Evolutionary conservation across 2,888 invertebrate genomes (phyloP).

Genomic region (Tinea pellionella): DNA sequence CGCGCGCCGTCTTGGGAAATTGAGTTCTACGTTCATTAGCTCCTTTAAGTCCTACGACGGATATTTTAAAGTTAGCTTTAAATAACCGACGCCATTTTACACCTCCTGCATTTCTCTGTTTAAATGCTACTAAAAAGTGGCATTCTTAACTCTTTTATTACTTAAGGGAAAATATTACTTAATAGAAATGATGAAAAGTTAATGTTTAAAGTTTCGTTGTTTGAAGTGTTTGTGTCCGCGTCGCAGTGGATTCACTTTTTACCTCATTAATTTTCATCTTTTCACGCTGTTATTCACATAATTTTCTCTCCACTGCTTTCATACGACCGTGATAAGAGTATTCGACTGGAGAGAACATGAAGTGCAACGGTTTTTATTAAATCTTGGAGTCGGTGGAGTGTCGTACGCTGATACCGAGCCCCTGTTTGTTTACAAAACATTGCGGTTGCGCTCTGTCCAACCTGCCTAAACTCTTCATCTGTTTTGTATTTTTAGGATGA

Average conservation of each 20-base stretch:
- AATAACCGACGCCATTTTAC: not conserved
- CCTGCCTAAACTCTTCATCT: not conserved
- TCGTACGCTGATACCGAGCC: slow-evolving; percentile 56
- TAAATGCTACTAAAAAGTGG: not conserved
- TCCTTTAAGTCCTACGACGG: slow-evolving; percentile 31
- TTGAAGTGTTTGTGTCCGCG: not conserved
- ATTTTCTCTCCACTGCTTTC: slow-evolving; percentile 64
- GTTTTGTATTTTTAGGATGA: not conserved
- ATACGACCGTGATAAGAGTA: slow-evolving; percentile 59
- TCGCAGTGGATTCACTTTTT: slow-evolving; percentile 41
- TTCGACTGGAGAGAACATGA: slow-evolving; percentile 42
- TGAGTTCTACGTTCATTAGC: slow-evolving; percentile 59
- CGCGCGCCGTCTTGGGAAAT: slow-evolving; percentile 28
- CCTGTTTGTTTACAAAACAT: slow-evolving; percentile 64
- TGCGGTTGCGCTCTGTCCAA: not conserved
- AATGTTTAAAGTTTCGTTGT: not conserved
- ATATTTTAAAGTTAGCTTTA: slow-evolving; percentile 18
- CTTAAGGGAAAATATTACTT: not conserved
- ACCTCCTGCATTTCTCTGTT: not conserved
- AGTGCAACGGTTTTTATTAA: slow-evolving; percentile 48
- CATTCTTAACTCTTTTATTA: too few species aligned
- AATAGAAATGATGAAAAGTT: not conserved
- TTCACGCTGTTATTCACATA: slow-evolving; percentile 53
- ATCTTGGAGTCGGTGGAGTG: slow-evolving; percentile 57
- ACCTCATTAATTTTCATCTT: slow-evolving; percentile 69